Percentiles rank a stretch among this genome's conserved stretches.
phyloP scores from a whole-genome alignment of 1,140 invertebrate species.

The Mizuhopecten yessoensis region DNA sequence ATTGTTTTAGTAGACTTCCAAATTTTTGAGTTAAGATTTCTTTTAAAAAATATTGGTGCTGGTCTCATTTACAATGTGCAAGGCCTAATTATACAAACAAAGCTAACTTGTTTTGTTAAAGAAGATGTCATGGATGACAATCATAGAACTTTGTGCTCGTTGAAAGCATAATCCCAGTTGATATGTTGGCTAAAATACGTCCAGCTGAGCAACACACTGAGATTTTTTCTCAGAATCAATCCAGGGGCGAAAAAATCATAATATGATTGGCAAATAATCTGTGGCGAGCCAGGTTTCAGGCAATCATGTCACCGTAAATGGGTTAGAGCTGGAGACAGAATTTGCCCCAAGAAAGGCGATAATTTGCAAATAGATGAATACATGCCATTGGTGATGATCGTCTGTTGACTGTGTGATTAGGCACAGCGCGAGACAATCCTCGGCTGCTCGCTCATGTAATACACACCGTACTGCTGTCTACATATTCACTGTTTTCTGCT shows the following conservation, averaged over 20 bases:
- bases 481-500: neutral
- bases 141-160: too few species aligned
- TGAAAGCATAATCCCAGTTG: too few species aligned
- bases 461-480: neutral
- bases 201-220: too few species aligned
- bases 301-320: neutral
- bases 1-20: too few species aligned
- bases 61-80: too few species aligned
- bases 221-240: neutral
- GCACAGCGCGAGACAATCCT: constrained; percentile 13
- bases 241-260: neutral
- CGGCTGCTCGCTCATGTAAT: neutral
- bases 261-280: neutral
- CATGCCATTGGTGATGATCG: neutral
- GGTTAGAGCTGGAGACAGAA: constrained; percentile 9
- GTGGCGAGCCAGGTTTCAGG: neutral
- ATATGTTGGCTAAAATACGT: too few species aligned
- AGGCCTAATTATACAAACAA: too few species aligned
- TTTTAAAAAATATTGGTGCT: too few species aligned
- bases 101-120: too few species aligned
- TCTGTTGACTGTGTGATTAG: constrained; percentile 32
- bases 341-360: constrained; percentile 22
- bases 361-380: constrained; percentile 40
- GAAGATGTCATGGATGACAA: too few species aligned
- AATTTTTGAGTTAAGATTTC: too few species aligned